Evolutionary conservation across 1,140 invertebrate genomes (phyloP).

Genomic region (Cherax destructor): DNA sequence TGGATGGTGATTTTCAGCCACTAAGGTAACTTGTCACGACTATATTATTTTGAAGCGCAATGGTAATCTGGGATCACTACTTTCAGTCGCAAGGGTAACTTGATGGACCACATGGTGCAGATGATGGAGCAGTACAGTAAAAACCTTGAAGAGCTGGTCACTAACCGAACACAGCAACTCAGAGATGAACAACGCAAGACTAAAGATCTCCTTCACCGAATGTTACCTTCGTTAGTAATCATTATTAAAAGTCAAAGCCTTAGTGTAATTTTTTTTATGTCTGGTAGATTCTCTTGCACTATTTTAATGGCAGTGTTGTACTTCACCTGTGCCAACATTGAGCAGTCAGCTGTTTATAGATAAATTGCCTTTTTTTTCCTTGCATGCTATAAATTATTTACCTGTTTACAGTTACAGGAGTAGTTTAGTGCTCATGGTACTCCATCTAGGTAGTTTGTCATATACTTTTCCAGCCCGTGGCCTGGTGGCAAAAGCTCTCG

Average conservation of each 20-base stretch:
- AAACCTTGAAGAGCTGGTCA: slow-evolving; percentile 95
- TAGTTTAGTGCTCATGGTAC: no score
- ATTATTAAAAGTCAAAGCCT: neutral
- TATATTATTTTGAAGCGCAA: neutral
- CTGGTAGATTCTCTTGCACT: neutral
- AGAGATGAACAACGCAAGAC: slow-evolving; percentile 96
- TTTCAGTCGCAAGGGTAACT: slow-evolving; percentile 84
- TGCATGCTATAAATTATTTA: no score
- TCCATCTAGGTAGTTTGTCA: no score
- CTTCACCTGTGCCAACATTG: neutral
- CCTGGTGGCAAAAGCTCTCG: no score
- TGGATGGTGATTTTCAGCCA: no score
- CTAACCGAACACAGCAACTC: slow-evolving; percentile 89
- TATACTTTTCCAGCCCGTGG: no score
- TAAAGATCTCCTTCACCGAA: slow-evolving; percentile 92
- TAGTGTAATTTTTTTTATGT: neutral
- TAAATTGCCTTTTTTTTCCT: no score
- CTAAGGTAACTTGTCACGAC: no score
- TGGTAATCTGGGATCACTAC: neutral
- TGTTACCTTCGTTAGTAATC: slow-evolving; percentile 84
- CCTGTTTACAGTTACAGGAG: no score
- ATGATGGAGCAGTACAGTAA: slow-evolving; percentile 97
- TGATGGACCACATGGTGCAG: slow-evolving; percentile 97
- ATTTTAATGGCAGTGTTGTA: neutral
- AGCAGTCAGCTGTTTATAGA: no score